phyloP scores from a whole-genome alignment of 2,797 vertebrate species.

The Serranus cabrilla region DNA sequence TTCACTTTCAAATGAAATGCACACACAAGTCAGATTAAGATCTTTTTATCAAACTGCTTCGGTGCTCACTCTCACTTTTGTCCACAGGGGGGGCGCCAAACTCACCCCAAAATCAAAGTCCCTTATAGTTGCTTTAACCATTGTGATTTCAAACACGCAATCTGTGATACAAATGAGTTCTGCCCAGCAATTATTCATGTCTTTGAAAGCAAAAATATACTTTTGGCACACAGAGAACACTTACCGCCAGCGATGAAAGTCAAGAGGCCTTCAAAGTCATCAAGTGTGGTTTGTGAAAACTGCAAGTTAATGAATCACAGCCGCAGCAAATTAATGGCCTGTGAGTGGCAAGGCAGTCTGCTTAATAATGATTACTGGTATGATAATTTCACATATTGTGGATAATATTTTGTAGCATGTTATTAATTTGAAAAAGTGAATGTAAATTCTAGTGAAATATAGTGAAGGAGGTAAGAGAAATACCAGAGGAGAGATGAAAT shows the following conservation, averaged over 20 bases:
- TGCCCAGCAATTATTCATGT: not conserved
- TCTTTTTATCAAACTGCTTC: too few relatives aligned
- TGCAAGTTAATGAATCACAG: conserved; percentile 28
- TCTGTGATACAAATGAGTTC: not conserved
- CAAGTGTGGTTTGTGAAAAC: conserved; percentile 7
- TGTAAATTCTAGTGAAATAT: not conserved
- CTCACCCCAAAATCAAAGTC: too few relatives aligned
- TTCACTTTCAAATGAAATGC: too few relatives aligned
- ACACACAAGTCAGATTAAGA: too few relatives aligned
- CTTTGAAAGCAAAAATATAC: conserved; percentile 6
- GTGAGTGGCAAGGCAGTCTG: not conserved
- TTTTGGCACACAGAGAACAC: conserved; percentile 9
- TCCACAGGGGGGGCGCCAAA: too few relatives aligned
- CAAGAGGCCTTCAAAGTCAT: conserved; percentile 28
- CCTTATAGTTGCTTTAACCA: too few relatives aligned
- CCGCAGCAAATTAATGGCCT: conserved; percentile 11
- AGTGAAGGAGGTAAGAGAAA: not conserved
- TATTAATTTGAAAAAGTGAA: conserved; percentile 4
- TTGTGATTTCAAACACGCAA: not conserved
- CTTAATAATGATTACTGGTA: not conserved
- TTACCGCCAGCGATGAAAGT: conserved; percentile 10
- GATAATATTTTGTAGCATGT: not conserved
- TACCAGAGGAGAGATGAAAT: not conserved
- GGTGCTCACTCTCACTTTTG: too few relatives aligned
- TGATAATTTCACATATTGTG: not conserved